A percentile compares a stretch with the other conserved stretches of the same genome.
Evolutionary conservation across 2,113 vertebrate genomes (phyloP).

Genomic region (Harpagus bidentatus): DNA sequence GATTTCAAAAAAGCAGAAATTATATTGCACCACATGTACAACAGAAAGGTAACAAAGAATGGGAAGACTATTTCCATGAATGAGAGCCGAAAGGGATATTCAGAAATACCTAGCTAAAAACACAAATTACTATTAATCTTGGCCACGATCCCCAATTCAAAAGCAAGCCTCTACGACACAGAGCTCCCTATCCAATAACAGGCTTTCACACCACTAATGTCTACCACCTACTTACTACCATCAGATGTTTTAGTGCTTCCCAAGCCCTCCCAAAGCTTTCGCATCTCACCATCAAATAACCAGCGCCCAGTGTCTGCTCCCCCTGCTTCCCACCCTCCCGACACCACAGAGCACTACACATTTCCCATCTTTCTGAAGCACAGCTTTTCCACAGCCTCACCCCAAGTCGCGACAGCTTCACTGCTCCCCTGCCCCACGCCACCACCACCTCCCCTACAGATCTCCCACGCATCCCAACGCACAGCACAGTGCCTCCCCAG

Average conservation of each 20-base stretch:
- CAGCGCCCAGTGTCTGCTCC: not conserved
- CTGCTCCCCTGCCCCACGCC: not conserved
- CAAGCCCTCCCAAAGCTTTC: not conserved
- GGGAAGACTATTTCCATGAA: not conserved
- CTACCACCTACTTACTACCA: not conserved
- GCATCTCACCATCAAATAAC: rapidly evolving
- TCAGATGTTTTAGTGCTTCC: not conserved
- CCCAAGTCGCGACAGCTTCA: not conserved
- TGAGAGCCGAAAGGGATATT: not conserved
- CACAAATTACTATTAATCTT: not conserved
- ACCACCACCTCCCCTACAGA: not conserved
- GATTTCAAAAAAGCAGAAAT: not conserved
- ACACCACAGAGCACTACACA: not conserved
- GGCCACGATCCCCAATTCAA: not conserved
- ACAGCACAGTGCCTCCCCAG: not conserved
- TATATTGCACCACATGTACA: not conserved
- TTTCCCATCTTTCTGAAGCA: not conserved
- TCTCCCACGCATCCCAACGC: not conserved
- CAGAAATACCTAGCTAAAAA: not conserved
- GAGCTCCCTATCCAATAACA: not conserved
- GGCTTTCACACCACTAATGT: not conserved
- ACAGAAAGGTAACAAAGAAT: not conserved
- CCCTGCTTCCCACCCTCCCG: not conserved
- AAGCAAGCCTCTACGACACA: not conserved
- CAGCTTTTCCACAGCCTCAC: not conserved